Base-by-base conservation (phyloP, 2,113 vertebrate genomes). In the Megalops atlanticus region DNA sequence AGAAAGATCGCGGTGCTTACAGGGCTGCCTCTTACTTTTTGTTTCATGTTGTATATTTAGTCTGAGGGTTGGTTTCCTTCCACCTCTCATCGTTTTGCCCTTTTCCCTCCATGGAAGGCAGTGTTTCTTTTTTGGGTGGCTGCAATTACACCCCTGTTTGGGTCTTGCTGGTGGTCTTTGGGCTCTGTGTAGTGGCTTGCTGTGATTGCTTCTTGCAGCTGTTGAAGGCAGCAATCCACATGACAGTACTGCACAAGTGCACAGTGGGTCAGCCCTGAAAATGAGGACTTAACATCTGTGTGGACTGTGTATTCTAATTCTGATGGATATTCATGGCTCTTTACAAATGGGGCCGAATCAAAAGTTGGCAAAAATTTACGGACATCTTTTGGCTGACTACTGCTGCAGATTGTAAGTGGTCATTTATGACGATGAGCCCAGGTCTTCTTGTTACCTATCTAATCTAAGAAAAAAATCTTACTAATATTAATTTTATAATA, bases 21-120 rank as follows among this genome's bases (percentile, higher is more conserved):
- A 3, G 18, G 15, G n/a, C 78, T 64, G 7, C 31, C 58, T 27
- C 18, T 35, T n/a, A 45, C 71, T 31, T 70, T 58, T 71, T 79
- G 64, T 75, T 70, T 47, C 70, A 41, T 40, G 39, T 71, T 71
- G 68, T 79, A 79, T 72, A 79, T 72, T 79, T 79, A 79, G 78
- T 71, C 78, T 79, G 74, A 33, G 38, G 24, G 16, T 75, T 75
- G 40, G 43, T 71, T 79, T 79, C 70, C 43, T 49, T 33, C 68
- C 21, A 45, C 64, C 36, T 79, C 41, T 49, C 78, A 49, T 79
- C 68, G 18, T 18, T 79, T 49, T 72, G 78, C 40, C 24, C 7
- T 79, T n/a, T 43, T 79, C 21, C 68, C 64, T 79, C 35, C 27
- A 7, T 69, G 27, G 1, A 72, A 79, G 68, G 35, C 7, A 36